Percentiles rank a stretch among this genome's conserved stretches.
phyloP scores from a whole-genome alignment of 2,797 vertebrate species.

The Coilia nasus region DNA sequence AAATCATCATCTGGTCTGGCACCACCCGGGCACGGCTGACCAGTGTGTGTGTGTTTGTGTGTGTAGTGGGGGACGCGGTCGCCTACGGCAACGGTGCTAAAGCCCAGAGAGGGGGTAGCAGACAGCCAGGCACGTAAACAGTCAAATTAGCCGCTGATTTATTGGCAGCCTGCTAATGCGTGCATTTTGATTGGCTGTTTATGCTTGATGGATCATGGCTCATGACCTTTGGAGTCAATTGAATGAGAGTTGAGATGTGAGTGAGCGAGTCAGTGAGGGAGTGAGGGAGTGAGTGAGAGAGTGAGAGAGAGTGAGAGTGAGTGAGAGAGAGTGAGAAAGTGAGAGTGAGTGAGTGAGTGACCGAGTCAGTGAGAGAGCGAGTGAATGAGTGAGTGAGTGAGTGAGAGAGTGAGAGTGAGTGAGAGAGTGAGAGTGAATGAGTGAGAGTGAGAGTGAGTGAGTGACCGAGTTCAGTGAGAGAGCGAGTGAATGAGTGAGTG shows the following conservation, averaged over 20 bases:
- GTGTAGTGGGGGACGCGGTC: not conserved
- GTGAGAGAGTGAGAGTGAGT: too few relatives aligned
- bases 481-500: too few relatives aligned
- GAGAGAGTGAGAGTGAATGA: too few relatives aligned
- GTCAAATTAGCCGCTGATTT: constrained; percentile 59
- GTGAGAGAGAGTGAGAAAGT: too few relatives aligned
- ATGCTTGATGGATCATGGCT: constrained; percentile 51
- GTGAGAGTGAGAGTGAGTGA: too few relatives aligned
- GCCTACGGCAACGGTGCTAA: not conserved
- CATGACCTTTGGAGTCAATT: constrained; percentile 68
- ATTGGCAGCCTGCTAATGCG: constrained; percentile 57
- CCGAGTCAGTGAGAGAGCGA: too few relatives aligned
- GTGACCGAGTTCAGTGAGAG: too few relatives aligned
- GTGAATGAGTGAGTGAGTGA: too few relatives aligned
- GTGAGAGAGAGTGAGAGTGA: too few relatives aligned
- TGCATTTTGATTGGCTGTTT: constrained; percentile 69
- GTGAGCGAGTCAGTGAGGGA: not conserved
- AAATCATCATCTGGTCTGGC: not conserved
- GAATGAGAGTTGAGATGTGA: constrained; percentile 52
- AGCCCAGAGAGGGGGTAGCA: not conserved
- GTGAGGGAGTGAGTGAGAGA: not conserved
- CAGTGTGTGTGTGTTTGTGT: too few relatives aligned
- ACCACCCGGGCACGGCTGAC: too few relatives aligned
- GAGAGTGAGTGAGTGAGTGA: too few relatives aligned
- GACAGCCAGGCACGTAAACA: constrained; percentile 36